Conservation (phyloP, 2,113 vertebrate species). For the Sander lucioperca region DNA sequence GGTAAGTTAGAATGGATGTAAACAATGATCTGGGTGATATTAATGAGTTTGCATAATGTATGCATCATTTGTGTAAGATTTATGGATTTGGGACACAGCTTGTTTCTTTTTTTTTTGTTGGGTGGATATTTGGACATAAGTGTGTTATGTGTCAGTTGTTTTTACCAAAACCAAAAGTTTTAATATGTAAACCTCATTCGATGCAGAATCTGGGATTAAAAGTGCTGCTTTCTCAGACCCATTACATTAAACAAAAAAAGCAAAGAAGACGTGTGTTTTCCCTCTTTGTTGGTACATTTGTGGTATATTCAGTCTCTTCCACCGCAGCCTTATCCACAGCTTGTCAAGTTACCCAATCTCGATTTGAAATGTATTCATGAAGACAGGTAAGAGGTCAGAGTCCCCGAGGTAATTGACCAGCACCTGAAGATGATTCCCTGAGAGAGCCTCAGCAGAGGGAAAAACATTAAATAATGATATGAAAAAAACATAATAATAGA, state of each 20-base stretch:
- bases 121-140: neutral
- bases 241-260: neutral
- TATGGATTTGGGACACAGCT: neutral
- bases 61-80: neutral
- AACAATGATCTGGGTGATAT: neutral
- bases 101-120: neutral
- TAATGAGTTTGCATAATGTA: neutral
- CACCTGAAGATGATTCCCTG: conserved; percentile 28
- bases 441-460: neutral
- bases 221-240: neutral
- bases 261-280: neutral
- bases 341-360: conserved; percentile 1
- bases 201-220: neutral
- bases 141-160: neutral
- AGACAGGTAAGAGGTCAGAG: conserved; percentile 54
- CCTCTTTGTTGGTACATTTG: conserved; percentile 20
- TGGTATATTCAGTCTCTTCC: conserved; percentile 38
- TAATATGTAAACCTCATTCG: neutral
- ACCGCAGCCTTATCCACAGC: conserved; percentile 3
- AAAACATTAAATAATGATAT: conserved; percentile 49
- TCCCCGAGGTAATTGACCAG: conserved; percentile 29
- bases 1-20: neutral
- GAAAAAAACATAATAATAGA: conserved; percentile 34
- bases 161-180: neutral
- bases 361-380: conserved; percentile 59